These are phyloP conservation scores for Sebastes steindachneri DNA, from an alignment of 2,797 vertebrate species.

Conservation along the genomic window DNA sequence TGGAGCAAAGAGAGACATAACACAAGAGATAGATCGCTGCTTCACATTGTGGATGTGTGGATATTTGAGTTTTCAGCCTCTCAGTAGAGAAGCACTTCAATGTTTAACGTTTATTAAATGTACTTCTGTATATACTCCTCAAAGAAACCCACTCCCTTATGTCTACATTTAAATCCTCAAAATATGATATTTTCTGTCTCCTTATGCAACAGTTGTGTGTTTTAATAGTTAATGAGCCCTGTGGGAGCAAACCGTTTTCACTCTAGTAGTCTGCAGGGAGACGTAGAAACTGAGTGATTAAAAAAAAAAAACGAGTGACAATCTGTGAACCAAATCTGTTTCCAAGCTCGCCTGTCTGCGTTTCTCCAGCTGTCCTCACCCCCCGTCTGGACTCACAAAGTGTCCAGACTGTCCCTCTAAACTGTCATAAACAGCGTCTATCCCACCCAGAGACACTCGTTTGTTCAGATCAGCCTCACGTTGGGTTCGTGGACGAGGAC, in stretches of 20 bases:
- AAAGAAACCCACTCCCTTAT: not conserved
- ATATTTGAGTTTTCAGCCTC: not conserved
- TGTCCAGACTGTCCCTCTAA: not conserved
- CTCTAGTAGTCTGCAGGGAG: not conserved
- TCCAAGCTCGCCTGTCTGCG: not conserved
- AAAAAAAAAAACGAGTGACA: not conserved
- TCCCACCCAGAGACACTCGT: constrained; percentile 1
- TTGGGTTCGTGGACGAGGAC: not conserved
- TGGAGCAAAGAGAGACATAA: not conserved
- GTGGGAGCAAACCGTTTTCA: not conserved
- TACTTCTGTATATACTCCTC: not conserved
- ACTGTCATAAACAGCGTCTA: constrained; percentile 2
- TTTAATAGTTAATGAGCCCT: not conserved
- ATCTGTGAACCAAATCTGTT: constrained; percentile 10
- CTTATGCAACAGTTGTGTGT: not conserved
- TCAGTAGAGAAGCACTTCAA: not conserved
- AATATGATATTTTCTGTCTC: not conserved
- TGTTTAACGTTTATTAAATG: not conserved
- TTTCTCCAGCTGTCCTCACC: constrained; percentile 33
- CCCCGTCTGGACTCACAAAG: not conserved
- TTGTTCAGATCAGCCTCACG: constrained; percentile 1
- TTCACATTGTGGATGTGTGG: not conserved
- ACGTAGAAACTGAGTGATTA: not conserved
- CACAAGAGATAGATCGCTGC: not conserved
- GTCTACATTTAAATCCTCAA: not conserved